A percentile compares a stretch with the other conserved stretches of the same genome.
Evolutionary conservation across 2,888 invertebrate genomes (phyloP).

Genomic region (Alentia gelatinosa): DNA sequence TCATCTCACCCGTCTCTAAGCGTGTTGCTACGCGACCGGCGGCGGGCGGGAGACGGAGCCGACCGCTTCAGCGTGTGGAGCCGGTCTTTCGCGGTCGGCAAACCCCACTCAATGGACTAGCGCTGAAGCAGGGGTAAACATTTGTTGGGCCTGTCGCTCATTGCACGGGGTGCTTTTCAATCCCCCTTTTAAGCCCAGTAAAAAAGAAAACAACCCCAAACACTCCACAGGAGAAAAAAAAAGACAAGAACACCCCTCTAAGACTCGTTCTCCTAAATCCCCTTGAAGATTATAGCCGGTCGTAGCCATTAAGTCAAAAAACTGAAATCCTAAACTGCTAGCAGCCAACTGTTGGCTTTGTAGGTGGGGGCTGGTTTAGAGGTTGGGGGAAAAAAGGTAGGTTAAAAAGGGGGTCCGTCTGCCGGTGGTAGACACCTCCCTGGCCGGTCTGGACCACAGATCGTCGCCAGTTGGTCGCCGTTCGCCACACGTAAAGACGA

Average conservation of each 20-base stretch:
- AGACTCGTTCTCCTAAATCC: slow-evolving; percentile 12
- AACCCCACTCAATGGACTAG: not conserved
- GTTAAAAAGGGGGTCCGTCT: not conserved
- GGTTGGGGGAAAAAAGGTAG: not conserved
- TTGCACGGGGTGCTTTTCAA: too few species aligned
- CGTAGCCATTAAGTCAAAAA: slow-evolving; percentile 25
- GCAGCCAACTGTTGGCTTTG: slow-evolving; percentile 27
- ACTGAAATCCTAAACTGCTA: slow-evolving; percentile 33
- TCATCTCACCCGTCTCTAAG: not conserved
- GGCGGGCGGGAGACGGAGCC: not conserved
- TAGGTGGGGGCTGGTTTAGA: too few species aligned
- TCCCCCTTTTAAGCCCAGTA: too few species aligned
- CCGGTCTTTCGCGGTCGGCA: not conserved
- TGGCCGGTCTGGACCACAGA: too few species aligned
- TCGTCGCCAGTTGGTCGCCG: not conserved
- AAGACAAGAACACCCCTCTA: not conserved
- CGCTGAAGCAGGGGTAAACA: not conserved
- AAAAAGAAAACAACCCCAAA: too few species aligned
- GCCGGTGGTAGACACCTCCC: not conserved
- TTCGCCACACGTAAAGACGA: not conserved
- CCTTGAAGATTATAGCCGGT: slow-evolving; percentile 20
- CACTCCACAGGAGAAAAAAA: not conserved
- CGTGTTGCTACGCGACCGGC: slow-evolving; percentile 7
- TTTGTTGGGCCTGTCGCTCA: not conserved
- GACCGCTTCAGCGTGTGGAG: not conserved